Base-by-base conservation (phyloP, 1,140 invertebrate genomes). In the Branchinecta lynchi region DNA sequence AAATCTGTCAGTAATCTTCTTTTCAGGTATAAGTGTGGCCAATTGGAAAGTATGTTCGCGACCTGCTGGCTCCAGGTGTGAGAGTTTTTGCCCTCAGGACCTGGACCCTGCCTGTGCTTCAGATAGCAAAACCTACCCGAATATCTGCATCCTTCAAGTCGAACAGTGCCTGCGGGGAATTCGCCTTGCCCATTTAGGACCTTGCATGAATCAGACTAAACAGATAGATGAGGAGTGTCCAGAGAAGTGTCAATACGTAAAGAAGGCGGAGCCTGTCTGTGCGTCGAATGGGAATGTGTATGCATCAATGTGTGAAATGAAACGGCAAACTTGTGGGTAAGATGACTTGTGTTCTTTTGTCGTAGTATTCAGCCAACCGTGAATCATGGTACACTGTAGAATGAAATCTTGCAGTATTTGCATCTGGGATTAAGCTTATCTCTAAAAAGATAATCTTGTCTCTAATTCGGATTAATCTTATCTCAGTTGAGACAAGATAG, bases 291-390 rank as follows among this genome's bases (percentile, higher is more conserved):
- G 92, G 44, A 92, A 92, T 75, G 92, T 94, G 0, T 96, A 96
- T 81, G 89, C 88, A 74, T 95, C 88, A 70, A 92, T 90, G 7
- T 97, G 94, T 77, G 87, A 93, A 74, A 92, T 96, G 89, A 92
- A 91, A 76, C 81, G 89, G 67, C 80, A 89, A 7, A 94, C 91
- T 65, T 94, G 92, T 79, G 89, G 90, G 87, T 90, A 81, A 81
- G 81, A 76, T 10, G 72, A 21, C 3, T 43, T 17, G 32, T 32
- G 32, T 32, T 5, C 32, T 32, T 32, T 32, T 1, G 1, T 32
- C 32, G 32, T 3, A 32, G 32, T 32, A 32, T 32, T 32, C 32
- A 32, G 32, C 32, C 32, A 5, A 32, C 32, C 32, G 32, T 32
- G 32, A 32, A 32, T 32, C 32, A 32, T 32, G 32, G 32, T 32